phyloP scores from a whole-genome alignment of 92 coral and sea anemone genomes.

The Hydrozoanthus gracilis region DNA sequence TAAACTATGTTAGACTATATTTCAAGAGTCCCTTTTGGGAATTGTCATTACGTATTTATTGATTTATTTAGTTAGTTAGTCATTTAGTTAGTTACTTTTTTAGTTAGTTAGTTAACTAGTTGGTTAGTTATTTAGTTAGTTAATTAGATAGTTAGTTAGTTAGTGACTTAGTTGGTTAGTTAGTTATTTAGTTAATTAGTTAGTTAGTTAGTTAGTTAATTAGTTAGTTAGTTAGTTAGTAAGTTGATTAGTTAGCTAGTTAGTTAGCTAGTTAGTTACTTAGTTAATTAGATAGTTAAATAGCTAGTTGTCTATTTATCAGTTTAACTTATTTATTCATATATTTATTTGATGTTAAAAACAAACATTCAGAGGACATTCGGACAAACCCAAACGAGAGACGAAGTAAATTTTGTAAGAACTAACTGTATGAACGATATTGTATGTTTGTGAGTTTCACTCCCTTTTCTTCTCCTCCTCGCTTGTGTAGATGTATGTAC shows the following conservation, averaged over 20 bases:
- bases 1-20: too few species aligned
- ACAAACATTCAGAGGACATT: too few species aligned
- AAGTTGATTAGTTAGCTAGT: neutral
- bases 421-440: too few species aligned
- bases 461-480: neutral
- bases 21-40: too few species aligned
- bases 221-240: neutral
- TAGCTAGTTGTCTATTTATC: too few species aligned
- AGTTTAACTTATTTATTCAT: too few species aligned
- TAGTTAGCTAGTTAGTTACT: neutral
- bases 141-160: neutral
- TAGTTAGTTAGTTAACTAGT: neutral
- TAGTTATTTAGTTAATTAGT: neutral
- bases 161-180: neutral
- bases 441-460: neutral
- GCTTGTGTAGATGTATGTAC: conserved; percentile 81
- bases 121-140: neutral
- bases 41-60: neutral
- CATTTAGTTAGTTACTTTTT: neutral
- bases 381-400: too few species aligned
- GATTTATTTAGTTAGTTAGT: neutral
- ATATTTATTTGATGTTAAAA: too few species aligned
- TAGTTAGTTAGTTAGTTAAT: neutral
- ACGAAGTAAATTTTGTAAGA: too few species aligned
- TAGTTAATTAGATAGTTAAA: too few species aligned